Percentiles rank a stretch among this genome's conserved stretches.
Conservation (phyloP, 2,888 invertebrate genomes). For the Nysson spinosus region DNA sequence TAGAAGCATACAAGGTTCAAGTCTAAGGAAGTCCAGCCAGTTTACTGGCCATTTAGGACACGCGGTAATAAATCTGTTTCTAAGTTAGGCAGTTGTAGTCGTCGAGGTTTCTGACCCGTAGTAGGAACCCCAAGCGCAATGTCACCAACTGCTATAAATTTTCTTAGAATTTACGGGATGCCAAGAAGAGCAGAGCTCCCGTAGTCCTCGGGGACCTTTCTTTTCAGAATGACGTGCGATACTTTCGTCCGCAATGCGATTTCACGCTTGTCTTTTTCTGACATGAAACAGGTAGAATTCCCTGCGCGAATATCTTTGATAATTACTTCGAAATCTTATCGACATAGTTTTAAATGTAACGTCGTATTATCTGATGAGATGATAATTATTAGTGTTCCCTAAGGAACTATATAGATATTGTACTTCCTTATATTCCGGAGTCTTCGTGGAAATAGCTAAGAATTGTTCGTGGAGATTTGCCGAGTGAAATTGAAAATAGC, state of each 20-base stretch:
- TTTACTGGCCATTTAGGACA: constrained; percentile 50
- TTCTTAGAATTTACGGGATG: constrained; percentile 58
- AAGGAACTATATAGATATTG: too few relatives aligned
- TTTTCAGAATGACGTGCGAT: constrained; percentile 23
- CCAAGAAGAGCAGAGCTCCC: constrained; percentile 33
- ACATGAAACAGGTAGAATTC: too few relatives aligned
- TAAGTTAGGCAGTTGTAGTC: constrained; percentile 51
- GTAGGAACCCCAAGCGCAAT: constrained; percentile 36
- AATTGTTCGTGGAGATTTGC: too few relatives aligned
- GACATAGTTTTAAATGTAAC: too few relatives aligned
- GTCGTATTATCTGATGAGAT: too few relatives aligned
- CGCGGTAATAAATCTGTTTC: constrained; percentile 48
- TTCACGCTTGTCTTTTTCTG: background rate
- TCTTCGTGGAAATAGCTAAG: too few relatives aligned
- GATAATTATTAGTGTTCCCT: too few relatives aligned
- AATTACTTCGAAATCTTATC: too few relatives aligned
- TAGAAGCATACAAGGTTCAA: background rate
- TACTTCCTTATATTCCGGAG: too few relatives aligned
- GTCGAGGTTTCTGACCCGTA: constrained; percentile 37
- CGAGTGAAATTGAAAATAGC: background rate
- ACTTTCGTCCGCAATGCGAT: constrained; percentile 11
- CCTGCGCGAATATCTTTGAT: too few relatives aligned
- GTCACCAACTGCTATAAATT: constrained; percentile 57
- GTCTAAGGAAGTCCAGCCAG: constrained; percentile 1
- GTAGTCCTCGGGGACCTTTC: constrained; percentile 33